Base-by-base conservation (phyloP, 2,113 vertebrate genomes). In the Salvator merianae region DNA sequence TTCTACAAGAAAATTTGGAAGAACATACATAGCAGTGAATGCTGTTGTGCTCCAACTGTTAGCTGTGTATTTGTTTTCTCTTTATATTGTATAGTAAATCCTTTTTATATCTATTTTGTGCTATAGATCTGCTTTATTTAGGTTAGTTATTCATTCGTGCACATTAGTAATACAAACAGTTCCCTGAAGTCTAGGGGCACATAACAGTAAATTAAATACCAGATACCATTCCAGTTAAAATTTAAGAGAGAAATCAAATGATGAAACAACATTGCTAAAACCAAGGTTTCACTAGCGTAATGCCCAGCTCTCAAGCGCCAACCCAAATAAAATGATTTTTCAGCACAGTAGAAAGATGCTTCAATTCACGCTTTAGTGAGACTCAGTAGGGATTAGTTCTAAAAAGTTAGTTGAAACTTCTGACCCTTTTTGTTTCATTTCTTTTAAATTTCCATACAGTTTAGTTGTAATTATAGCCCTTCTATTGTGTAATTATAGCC, bases 1-100 rank as follows among this genome's bases (percentile, higher is more conserved):
- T 96, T 96, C 93, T 94, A 93, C 89, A 92, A 88, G 93, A 92
- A 91, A 94, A 94, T 91, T 95, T 94, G 94, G 93, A 93, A 92
- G 93, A 91, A 85, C 91, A 94, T 94, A 96, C 95, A 94, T 89
- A 92, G 90, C 88, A 93, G 87, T 91, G 93, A 94, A 92, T 93
- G 73, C 88, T 91, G 90, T 88, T 32, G 86, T 88, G 89, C 71
- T 85, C 89, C 93, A 89, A 94, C 93, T 90, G 91, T 95, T 95
- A 93, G 84, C 81, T 93, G 90, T 30, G 0, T 92, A 93, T 93
- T 92, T 87, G 94, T 92, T 92, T 90, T 90, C 90, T 93, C 93
- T 93, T 94, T 93, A 94, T 92, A 92, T 94, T 95, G 94, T 95
- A 92, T 75, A 82, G 94, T 93, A 94, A 93, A 89, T 91, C 92